phyloP scores from a whole-genome alignment of 92 coral and sea anemone genomes.

The Actinernus sp. region DNA sequence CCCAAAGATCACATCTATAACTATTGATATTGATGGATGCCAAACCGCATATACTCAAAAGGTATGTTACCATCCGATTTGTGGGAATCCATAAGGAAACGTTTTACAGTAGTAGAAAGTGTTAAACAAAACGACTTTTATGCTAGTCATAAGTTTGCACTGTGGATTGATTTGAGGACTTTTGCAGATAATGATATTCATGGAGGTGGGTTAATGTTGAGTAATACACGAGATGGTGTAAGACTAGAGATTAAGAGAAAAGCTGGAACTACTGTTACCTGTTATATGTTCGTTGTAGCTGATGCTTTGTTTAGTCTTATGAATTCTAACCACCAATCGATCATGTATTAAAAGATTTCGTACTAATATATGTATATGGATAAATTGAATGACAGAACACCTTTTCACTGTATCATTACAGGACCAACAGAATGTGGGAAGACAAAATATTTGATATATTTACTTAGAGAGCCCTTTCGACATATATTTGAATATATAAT shows the following conservation, averaged over 20 bases:
- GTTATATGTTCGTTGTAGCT: conserved; percentile 56
- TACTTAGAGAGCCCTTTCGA: conserved; percentile 35
- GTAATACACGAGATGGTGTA: conserved; percentile 56
- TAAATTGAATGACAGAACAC: conserved; percentile 38
- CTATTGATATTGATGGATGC: no score
- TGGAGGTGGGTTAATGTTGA: conserved; percentile 35
- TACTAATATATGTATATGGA: conserved; percentile 9
- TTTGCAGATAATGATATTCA: conserved; percentile 52
- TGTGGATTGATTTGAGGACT: conserved; percentile 55
- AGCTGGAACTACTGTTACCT: conserved; percentile 27
- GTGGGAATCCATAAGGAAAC: no score
- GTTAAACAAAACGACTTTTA: conserved; percentile 50
- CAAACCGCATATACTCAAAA: no score
- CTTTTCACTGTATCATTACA: conserved; percentile 46
- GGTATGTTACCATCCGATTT: no score
- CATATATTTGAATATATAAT: conserved; percentile 46
- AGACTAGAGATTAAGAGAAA: conserved; percentile 38
- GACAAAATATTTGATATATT: conserved; percentile 30
- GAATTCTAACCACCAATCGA: conserved; percentile 25
- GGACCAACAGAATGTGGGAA: conserved; percentile 44
- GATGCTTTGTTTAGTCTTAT: conserved; percentile 47
- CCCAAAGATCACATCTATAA: no score
- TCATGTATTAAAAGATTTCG: no score
- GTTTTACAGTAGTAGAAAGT: no score
- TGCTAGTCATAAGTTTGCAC: conserved; percentile 32